Evolutionary conservation across 1,140 invertebrate genomes (phyloP).

Genomic region (Akabosia matsudoensis): DNA sequence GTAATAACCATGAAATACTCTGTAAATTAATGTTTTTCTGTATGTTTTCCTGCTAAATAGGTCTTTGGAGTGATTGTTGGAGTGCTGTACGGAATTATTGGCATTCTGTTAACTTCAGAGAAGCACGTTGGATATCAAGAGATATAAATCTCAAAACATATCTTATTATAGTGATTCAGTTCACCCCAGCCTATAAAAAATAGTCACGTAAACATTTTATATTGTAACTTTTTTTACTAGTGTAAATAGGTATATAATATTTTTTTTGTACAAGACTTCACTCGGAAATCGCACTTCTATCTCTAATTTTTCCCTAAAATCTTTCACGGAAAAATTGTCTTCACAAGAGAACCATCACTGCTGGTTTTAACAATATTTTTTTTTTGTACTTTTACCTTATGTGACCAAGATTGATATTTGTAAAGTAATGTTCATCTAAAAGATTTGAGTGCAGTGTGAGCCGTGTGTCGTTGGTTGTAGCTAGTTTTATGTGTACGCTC

Average conservation of each 20-base stretch:
- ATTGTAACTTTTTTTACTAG: not conserved
- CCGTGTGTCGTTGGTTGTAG: not conserved
- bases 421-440: not conserved
- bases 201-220: not conserved
- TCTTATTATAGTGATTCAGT: not conserved
- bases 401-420: no score
- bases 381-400: no score
- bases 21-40: not conserved
- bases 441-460: not conserved
- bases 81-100: conserved; percentile 9
- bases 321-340: no score
- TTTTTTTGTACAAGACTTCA: no score
- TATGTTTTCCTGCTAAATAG: not conserved
- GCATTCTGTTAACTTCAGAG: conserved; percentile 1
- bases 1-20: not conserved
- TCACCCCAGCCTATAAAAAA: not conserved
- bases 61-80: conserved; percentile 9
- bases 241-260: not conserved
- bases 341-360: no score
- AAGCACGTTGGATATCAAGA: conserved; percentile 2
- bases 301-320: no score
- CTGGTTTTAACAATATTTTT: no score
- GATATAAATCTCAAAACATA: not conserved
- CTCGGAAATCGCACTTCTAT: no score
- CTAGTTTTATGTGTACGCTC: not conserved